These are phyloP conservation scores for Melopsittacus undulatus DNA, from an alignment of 2,797 vertebrate species.

Conservation along the genomic window DNA sequence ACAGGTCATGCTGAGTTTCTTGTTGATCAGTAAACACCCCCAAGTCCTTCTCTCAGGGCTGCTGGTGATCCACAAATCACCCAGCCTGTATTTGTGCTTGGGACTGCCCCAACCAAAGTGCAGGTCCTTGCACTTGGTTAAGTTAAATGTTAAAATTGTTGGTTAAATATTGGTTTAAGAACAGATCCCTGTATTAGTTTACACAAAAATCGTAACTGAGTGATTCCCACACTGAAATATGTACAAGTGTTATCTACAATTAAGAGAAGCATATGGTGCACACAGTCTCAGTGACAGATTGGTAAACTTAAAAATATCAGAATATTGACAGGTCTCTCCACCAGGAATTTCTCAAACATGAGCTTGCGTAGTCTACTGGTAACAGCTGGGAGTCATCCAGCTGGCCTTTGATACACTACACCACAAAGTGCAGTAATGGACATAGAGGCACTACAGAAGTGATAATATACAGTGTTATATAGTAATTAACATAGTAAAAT, in stretches of 20 bases:
- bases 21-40: neutral
- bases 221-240: neutral
- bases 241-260: neutral
- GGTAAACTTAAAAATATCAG: neutral
- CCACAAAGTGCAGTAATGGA: neutral
- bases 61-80: neutral
- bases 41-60: neutral
- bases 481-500: neutral
- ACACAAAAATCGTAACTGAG: neutral
- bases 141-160: neutral
- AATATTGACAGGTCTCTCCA: neutral
- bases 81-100: neutral
- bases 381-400: neutral
- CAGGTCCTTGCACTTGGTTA: neutral
- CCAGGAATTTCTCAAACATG: neutral
- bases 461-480: neutral
- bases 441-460: neutral
- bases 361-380: neutral
- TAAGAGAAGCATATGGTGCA: rapidly evolving
- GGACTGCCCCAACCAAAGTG: neutral
- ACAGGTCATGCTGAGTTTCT: neutral
- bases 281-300: neutral
- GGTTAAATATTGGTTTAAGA: neutral
- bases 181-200: neutral
- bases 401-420: neutral